Base-by-base conservation (phyloP, 2,113 vertebrate genomes). In the Gnathonemus longibarbis region DNA sequence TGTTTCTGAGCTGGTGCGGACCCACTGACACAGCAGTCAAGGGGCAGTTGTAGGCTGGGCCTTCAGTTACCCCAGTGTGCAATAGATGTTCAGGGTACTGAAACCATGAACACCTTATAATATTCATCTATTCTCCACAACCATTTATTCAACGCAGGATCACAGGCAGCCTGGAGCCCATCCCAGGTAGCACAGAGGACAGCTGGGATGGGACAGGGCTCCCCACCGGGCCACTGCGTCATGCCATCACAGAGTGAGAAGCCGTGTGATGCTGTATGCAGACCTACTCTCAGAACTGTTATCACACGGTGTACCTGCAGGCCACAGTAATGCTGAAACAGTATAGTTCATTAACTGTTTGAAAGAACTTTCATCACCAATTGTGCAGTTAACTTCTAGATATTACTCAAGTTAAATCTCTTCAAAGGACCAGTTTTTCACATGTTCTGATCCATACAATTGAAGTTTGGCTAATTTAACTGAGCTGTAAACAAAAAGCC, bases 381-480 rank as follows among this genome's bases (percentile, higher is more conserved):
- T 89, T 90, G 90, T 91, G 90, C 90, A 91, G 92, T 94, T 93
- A 90, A 89, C 91, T 93, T 91, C 93, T 92, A 91, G 92, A 92
- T 91, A 93, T 93, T 84, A 89, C 94, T 92, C 94, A 95, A 93
- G 92, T 94, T 91, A 90, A 94, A 92, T 91, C 90, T 92, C 91
- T 95, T 92, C 93, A 94, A 94, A 95, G 92, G 89, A 90, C 35
- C 93, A 91, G 15, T 42, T 93, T 91, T 90, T 90, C 88, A 39
- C 66, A 90, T 92, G 89, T 89, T 92, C 90, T 94, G 90, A 94
- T 91, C 93, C 92, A 90, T 93, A 93, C 95, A 93, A 94, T 94
- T 93, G 92, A 94, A 94, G 95, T 95, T 95, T 93, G 95, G 94
- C 95, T 95, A 94, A 93, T 92, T 92, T 95, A 96, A 94, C 94